Evolutionary conservation across 2,888 invertebrate species (phyloP).

Genomic region (Achlya flavicornis): DNA sequence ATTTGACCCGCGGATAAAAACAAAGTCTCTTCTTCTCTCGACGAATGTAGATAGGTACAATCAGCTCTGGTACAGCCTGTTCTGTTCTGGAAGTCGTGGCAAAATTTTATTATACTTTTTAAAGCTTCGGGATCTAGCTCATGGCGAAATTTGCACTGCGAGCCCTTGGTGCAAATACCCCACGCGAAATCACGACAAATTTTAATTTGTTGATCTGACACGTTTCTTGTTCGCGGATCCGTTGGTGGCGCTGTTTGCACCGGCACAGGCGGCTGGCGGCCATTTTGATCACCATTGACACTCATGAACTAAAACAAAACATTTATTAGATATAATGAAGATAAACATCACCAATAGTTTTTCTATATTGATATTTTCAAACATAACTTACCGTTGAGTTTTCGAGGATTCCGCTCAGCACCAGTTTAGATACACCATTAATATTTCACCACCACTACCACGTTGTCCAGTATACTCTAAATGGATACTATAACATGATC

Average conservation of each 20-base stretch:
- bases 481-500: background rate
- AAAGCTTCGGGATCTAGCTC: conserved; percentile 63
- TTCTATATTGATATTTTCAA: background rate
- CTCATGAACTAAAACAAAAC: conserved; percentile 45
- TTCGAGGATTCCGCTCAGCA: background rate
- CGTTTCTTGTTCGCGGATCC: conserved; percentile 40
- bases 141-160: conserved; percentile 63
- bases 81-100: conserved; percentile 71
- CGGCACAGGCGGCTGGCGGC: conserved; percentile 56
- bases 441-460: background rate
- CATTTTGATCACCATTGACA: conserved; percentile 56
- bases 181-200: conserved; percentile 68
- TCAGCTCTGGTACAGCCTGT: conserved; percentile 59
- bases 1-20: conserved; percentile 58
- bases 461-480: background rate
- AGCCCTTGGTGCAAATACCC: conserved; percentile 65
- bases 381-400: background rate
- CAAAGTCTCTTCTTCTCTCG: conserved; percentile 61
- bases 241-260: conserved; percentile 45
- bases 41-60: conserved; percentile 66
- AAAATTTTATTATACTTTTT: conserved; percentile 66
- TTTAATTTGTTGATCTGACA: conserved; percentile 29
- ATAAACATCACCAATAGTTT: background rate
- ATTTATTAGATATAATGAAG: background rate
- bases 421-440: background rate